Base-by-base conservation (phyloP, 2,113 vertebrate species). In the Bolborhynchus lineola region DNA sequence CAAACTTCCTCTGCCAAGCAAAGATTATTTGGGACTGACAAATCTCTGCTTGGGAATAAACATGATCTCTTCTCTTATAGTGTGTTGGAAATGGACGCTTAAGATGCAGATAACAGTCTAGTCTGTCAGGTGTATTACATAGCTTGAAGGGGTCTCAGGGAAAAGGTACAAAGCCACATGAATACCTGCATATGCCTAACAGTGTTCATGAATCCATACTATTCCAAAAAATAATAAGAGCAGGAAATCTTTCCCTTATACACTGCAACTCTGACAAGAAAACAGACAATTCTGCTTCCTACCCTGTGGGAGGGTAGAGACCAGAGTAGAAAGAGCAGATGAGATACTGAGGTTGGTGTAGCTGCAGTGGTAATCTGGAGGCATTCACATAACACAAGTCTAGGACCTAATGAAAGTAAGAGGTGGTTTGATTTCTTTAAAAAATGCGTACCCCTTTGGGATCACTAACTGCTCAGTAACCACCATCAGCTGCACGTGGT, bases 21-120 rank as follows among this genome's bases (percentile, higher is more conserved):
- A 86, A 95, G 92, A 88, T 94, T 91, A 86, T 47, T 75, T 44
- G 35, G 72, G 42, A 92, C 55, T 89, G 86, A 89, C 68, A 88
- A 84, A 0, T 39, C 49, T 74, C 39, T 91, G 65, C 57, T 93
- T 79, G 60, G 84, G 33, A 92, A 91, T 71, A 71, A 95, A 95
- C 91, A 95, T 65, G 86, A 93, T 84, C 35, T 89, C 72, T 91
- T 68, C 72, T 79, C 74, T 69, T 83, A 92, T 21, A 76, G 33
- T 28, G 28, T 18, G 29, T 3, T 88, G 72, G 65, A 91, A 93
- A 93, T 4, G 21, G 76, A 92, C 82, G 62, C 68, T 79, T 68
- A 71, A 86, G 65, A 86, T 39, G 33, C 42, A 82, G 62, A 25
- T 23, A 78, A 75, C 80, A 47, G 37, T 31, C 4, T 0, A 75